A percentile compares a stretch with the other conserved stretches of the same genome.
Evolutionary conservation across 1,140 invertebrate species (phyloP).

Genomic region (Wasmannia auropunctata): DNA sequence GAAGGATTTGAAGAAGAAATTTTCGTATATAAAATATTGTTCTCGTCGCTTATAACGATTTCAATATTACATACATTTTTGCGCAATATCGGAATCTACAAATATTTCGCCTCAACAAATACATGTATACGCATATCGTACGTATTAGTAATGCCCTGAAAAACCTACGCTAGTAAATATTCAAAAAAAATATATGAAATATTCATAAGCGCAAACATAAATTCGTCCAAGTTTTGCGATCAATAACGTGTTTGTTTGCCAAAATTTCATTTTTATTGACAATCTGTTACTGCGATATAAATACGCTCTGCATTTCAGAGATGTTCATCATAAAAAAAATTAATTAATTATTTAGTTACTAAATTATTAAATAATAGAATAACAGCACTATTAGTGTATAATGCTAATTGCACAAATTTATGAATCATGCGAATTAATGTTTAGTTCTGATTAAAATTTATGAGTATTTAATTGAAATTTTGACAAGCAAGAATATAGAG

Average conservation of each 20-base stretch:
- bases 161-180: constrained; percentile 41
- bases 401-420: background rate
- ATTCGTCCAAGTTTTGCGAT: constrained; percentile 32
- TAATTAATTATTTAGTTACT: background rate
- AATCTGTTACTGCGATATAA: constrained; percentile 35
- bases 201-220: constrained; percentile 61
- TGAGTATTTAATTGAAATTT: constrained; percentile 3
- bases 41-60: background rate
- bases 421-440: background rate
- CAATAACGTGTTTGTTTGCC: constrained; percentile 41
- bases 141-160: constrained; percentile 47
- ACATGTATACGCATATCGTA: background rate
- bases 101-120: constrained; percentile 35
- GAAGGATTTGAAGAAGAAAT: background rate
- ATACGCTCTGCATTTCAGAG: background rate
- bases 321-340: background rate
- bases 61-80: constrained; percentile 28
- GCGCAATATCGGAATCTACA: constrained; percentile 14
- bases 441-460: background rate
- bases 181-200: constrained; percentile 57
- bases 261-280: constrained; percentile 41
- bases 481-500: background rate
- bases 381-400: background rate
- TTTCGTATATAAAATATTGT: constrained; percentile 4
- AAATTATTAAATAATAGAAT: background rate